Conservation (phyloP, 2,888 invertebrate species). For the Synergus gifuensis region DNA sequence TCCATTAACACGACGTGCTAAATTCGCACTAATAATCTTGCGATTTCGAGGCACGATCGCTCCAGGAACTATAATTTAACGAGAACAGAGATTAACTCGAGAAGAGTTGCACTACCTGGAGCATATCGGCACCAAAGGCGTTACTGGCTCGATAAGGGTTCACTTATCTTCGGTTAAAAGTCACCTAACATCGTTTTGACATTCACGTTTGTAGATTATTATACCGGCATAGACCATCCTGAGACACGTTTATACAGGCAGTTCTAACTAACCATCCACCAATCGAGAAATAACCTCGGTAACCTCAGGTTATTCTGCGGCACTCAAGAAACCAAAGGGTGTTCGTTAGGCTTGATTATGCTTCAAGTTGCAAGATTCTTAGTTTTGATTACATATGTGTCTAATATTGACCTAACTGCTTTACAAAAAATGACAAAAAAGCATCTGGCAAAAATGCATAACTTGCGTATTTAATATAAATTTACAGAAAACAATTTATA, state of each 20-base stretch:
- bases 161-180: constrained; percentile 39
- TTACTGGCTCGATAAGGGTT: constrained; percentile 36
- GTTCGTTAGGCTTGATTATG: constrained; percentile 32
- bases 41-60: constrained; percentile 25
- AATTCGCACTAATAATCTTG: constrained; percentile 9
- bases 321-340: constrained; percentile 1
- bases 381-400: constrained; percentile 19
- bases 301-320: constrained; percentile 34
- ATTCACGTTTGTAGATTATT: constrained; percentile 2
- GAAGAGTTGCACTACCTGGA: constrained; percentile 26
- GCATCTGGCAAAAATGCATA: too few species aligned
- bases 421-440: background rate
- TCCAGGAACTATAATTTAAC: constrained; percentile 20
- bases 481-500: too few species aligned
- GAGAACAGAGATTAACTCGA: constrained; percentile 4
- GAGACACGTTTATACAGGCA: background rate
- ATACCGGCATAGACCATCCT: background rate
- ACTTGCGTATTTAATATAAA: too few species aligned
- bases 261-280: background rate
- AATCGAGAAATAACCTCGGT: constrained; percentile 17
- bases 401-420: background rate
- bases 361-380: background rate
- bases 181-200: constrained; percentile 35
- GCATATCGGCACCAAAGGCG: constrained; percentile 36
- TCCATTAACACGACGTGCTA: constrained; percentile 25